A percentile compares a stretch with the other conserved stretches of the same genome.
Evolutionary conservation across 2,797 vertebrate species (phyloP).

Genomic region (Enteromius treurensis): DNA sequence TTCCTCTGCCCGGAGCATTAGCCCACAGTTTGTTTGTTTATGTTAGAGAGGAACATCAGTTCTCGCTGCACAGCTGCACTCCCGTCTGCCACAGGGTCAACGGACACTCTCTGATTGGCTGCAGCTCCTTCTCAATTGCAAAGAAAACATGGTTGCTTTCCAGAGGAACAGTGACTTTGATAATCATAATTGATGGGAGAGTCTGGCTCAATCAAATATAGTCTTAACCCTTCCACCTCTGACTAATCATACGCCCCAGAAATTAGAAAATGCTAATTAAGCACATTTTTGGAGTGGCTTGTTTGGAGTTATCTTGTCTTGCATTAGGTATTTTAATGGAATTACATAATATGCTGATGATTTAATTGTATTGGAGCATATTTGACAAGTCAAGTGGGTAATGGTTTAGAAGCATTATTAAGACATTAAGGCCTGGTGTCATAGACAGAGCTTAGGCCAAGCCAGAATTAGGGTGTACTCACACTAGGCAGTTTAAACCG

Average conservation of each 20-base stretch:
- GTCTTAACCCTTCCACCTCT: slow-evolving; percentile 67
- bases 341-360: not conserved
- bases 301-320: slow-evolving; percentile 1
- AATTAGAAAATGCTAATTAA: slow-evolving; percentile 9
- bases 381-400: not conserved
- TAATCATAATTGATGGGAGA: slow-evolving; percentile 77
- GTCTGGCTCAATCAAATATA: slow-evolving; percentile 74
- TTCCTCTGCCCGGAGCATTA: slow-evolving; percentile 45
- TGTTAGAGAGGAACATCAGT: slow-evolving; percentile 72
- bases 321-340: not conserved
- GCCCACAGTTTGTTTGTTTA: slow-evolving; percentile 70
- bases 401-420: not conserved
- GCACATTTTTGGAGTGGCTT: slow-evolving; percentile 9
- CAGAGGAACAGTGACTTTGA: slow-evolving; percentile 67
- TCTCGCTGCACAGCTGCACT: slow-evolving; percentile 68
- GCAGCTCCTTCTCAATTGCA: slow-evolving; percentile 70
- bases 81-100: slow-evolving; percentile 68
- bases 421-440: not conserved
- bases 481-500: no score
- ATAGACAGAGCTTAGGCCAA: no score
- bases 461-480: no score
- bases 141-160: slow-evolving; percentile 73
- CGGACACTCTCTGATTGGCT: slow-evolving; percentile 59
- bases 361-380: not conserved
- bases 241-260: slow-evolving; percentile 59